These are phyloP conservation scores for Calidris pugnax DNA, from an alignment of 2,113 vertebrate species.

Conservation along the genomic window DNA sequence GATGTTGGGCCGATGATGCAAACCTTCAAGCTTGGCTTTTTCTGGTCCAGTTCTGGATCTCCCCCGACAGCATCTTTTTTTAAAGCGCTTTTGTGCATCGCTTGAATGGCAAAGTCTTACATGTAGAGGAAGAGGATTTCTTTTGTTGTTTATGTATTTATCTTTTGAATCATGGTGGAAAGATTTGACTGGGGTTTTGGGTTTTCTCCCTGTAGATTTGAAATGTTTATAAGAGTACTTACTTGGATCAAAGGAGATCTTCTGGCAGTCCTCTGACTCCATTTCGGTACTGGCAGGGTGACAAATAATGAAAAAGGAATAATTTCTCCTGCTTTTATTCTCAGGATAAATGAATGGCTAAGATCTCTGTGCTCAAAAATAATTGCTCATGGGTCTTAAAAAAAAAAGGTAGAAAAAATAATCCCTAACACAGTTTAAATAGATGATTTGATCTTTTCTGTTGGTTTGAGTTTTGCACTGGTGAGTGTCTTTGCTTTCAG, in stretches of 20 bases:
- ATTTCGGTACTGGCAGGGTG: neutral
- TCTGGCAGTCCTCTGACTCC: slow-evolving; percentile 15
- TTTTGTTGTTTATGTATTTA: neutral
- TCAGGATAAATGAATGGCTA: slow-evolving; percentile 10
- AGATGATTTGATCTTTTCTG: slow-evolving; percentile 3
- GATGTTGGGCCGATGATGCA: neutral
- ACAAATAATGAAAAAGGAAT: slow-evolving; percentile 35
- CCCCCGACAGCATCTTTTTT: neutral
- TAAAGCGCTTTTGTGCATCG: neutral
- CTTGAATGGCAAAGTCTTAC: neutral
- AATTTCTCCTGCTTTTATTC: slow-evolving; percentile 11
- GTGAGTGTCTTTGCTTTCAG: neutral
- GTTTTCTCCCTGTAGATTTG: neutral
- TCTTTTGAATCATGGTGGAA: neutral
- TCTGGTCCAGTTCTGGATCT: neutral
- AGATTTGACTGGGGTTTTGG: neutral
- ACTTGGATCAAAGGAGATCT: slow-evolving; percentile 27
- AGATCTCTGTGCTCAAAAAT: slow-evolving; percentile 20
- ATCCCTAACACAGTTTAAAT: neutral
- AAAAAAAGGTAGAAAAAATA: neutral
- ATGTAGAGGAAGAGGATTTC: neutral
- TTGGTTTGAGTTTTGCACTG: neutral
- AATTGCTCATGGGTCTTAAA: neutral
- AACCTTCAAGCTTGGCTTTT: neutral
- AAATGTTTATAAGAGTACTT: slow-evolving; percentile 27